These are phyloP conservation scores for Oryzias melastigma DNA, from an alignment of 2,113 vertebrate genomes.

Conservation along the genomic window DNA sequence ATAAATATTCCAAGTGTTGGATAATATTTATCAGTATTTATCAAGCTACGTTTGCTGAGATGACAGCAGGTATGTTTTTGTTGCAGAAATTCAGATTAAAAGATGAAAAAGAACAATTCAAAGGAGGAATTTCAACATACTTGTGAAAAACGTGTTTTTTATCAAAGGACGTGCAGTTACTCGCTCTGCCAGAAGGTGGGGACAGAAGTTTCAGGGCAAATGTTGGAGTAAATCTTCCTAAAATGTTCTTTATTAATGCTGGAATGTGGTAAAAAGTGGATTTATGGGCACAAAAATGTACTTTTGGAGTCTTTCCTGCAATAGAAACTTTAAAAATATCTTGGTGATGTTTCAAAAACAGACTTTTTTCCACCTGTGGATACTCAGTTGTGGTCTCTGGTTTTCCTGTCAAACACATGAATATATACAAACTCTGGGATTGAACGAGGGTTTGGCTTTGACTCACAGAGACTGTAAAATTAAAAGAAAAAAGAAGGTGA, in stretches of 20 bases:
- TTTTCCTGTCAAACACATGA: constrained; percentile 6
- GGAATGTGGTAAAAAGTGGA: too few species aligned
- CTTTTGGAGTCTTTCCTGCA: too few species aligned
- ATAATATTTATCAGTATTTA: too few species aligned
- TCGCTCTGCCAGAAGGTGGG: not conserved
- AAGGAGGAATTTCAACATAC: not conserved
- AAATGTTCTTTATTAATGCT: not conserved
- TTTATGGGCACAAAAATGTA: too few species aligned
- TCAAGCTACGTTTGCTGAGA: not conserved
- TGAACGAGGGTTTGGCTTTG: constrained; percentile 38
- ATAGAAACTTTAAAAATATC: too few species aligned
- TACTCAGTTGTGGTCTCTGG: not conserved
- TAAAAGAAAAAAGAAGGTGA: constrained; percentile 10
- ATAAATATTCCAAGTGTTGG: too few species aligned
- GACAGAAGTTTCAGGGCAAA: not conserved
- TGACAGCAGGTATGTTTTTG: too few species aligned
- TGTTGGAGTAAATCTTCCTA: not conserved
- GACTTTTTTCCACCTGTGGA: not conserved
- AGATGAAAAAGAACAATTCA: not conserved
- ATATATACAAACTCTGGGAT: constrained; percentile 44
- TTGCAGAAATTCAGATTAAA: not conserved
- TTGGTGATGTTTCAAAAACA: too few species aligned
- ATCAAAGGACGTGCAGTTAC: not conserved
- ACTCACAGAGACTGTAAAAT: constrained; percentile 54
- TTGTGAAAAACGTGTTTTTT: too few species aligned